Percentiles rank a stretch among this genome's conserved stretches.
phyloP scores from a whole-genome alignment of 2,113 vertebrate species.

The Dicaeum eximium region DNA sequence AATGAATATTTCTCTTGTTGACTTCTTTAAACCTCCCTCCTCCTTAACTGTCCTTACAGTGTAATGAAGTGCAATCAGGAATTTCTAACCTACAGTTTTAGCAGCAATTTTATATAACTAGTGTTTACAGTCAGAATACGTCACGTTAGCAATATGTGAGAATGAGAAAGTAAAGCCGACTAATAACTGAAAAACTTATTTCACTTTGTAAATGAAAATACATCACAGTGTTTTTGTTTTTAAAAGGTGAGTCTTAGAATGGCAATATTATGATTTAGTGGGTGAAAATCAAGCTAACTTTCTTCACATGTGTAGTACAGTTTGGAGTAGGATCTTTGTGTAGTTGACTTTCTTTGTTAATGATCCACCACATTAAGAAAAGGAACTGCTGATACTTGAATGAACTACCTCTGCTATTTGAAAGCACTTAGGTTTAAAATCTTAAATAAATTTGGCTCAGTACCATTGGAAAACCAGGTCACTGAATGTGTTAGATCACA shows the following conservation, averaged over 20 bases:
- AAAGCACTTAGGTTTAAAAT: neutral
- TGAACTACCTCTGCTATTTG: neutral
- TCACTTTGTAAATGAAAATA: neutral
- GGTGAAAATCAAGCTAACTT: neutral
- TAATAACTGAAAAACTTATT: neutral
- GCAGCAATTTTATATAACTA: neutral
- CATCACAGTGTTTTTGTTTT: neutral
- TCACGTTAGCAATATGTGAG: neutral
- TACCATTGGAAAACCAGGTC: neutral
- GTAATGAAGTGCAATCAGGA: neutral
- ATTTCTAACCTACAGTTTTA: neutral
- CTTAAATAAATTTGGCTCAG: neutral
- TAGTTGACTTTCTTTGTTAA: neutral
- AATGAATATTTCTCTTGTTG: neutral
- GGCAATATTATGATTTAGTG: neutral
- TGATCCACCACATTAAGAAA: neutral
- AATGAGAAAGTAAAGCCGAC: neutral
- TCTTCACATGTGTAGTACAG: neutral
- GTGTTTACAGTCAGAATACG: neutral
- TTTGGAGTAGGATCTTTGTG: neutral
- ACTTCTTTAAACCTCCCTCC: neutral
- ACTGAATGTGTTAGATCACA: neutral
- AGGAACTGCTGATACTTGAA: neutral
- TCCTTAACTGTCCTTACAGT: neutral
- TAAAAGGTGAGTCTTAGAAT: neutral